These are phyloP conservation scores for Lasioglossum calceatum DNA, from an alignment of 2,888 invertebrate genomes.

Conservation along the genomic window DNA sequence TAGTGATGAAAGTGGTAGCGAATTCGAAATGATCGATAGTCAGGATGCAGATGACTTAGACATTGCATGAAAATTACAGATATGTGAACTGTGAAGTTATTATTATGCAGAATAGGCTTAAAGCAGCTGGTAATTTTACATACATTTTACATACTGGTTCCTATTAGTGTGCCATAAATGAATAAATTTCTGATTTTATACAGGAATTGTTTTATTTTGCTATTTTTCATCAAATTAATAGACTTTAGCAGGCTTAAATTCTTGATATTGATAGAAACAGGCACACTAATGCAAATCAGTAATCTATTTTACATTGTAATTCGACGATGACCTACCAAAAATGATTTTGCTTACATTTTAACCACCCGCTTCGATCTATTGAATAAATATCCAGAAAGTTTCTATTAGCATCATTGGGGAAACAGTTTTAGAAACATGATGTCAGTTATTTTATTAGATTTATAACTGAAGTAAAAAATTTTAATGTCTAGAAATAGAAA, in stretches of 20 bases:
- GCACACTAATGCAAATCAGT: background rate
- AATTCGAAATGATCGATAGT: constrained; percentile 82
- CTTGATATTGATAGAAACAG: background rate
- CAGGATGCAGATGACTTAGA: constrained; percentile 75
- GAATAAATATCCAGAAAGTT: constrained; percentile 27
- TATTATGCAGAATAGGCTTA: constrained; percentile 53
- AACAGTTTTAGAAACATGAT: constrained; percentile 5
- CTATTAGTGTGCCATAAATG: background rate
- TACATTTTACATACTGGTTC: constrained; percentile 28
- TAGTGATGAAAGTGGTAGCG: constrained; percentile 81
- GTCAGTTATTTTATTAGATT: constrained; percentile 11
- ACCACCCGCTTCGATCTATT: constrained; percentile 39
- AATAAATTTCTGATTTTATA: background rate
- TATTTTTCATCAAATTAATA: background rate
- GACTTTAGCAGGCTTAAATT: background rate
- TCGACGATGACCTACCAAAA: constrained; percentile 30
- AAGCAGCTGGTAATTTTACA: constrained; percentile 37
- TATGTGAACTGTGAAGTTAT: constrained; percentile 56
- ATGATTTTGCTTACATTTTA: constrained; percentile 43
- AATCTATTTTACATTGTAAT: constrained; percentile 25
- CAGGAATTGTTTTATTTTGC: background rate
- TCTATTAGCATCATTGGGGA: background rate
- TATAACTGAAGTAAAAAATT: constrained; percentile 13
- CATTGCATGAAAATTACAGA: constrained; percentile 57
- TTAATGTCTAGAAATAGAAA: constrained; percentile 21